Percentiles rank a stretch among this genome's conserved stretches.
Conservation (phyloP, 1,140 invertebrate species). For the Contarinia nasturtii region DNA sequence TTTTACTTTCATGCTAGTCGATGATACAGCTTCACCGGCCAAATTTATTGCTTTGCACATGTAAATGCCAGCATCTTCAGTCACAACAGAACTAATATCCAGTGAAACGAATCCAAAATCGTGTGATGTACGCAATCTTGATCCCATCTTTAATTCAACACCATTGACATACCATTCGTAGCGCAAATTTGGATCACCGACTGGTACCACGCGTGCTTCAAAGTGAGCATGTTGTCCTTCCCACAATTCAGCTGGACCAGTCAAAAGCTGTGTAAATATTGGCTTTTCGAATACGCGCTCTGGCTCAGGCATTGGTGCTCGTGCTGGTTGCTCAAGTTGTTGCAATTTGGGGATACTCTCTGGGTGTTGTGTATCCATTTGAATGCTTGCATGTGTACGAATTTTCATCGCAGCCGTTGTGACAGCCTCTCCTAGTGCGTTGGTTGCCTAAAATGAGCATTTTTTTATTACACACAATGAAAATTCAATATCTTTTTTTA, state of each 20-base stretch:
- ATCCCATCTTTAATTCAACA: constrained; percentile 74
- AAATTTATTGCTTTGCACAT: constrained; percentile 84
- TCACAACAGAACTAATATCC: constrained; percentile 72
- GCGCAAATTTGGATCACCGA: constrained; percentile 72
- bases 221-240: constrained; percentile 91
- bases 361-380: constrained; percentile 83
- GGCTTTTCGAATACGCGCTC: constrained; percentile 76
- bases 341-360: constrained; percentile 88
- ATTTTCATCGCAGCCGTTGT: constrained; percentile 82
- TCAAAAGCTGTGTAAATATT: constrained; percentile 76
- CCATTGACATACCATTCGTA: constrained; percentile 94
- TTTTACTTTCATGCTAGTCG: constrained; percentile 72
- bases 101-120: constrained; percentile 89
- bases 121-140: constrained; percentile 70
- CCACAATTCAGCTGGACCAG: constrained; percentile 75
- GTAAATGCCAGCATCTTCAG: constrained; percentile 81
- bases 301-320: constrained; percentile 41
- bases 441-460: constrained; percentile 75
- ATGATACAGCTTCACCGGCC: constrained; percentile 78
- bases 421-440: constrained; percentile 80
- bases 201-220: constrained; percentile 87
- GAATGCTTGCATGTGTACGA: constrained; percentile 71
- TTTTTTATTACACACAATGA: too few species aligned
- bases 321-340: constrained; percentile 64
- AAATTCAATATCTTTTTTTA: too few species aligned